Evolutionary conservation across 1,140 invertebrate genomes (phyloP), one percentile per base, ranked within the genome.

Genomic region (Brachionus rotundiformis): DNA sequence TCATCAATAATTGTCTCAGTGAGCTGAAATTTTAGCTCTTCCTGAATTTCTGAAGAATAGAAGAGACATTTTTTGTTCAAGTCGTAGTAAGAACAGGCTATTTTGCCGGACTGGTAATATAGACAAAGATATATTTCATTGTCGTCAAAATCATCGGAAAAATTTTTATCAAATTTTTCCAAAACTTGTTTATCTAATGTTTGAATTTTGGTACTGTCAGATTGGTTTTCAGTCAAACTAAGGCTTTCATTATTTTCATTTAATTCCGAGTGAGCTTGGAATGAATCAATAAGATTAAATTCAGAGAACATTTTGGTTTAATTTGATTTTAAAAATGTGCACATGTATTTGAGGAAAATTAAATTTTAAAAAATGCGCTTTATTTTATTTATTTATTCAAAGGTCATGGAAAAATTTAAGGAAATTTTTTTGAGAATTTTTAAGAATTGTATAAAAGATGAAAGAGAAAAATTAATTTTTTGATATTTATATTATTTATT

Each of bases 41-140:
- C 76, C 54, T 54, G 59, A 8, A 59, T 59, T 33, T 79, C 76
- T 13, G 1, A 39, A 29, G 54, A 36, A 33, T 33, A 79, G 29
- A 59, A 79, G 33, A 79, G 76, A 10, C 16, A 36, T 59, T 41
- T 79, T 63, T 79, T 63, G 36, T 54, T 79, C 27, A 41, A 79
- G 27, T 63, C 59, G 33, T 79, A 79, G 54, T 79, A 79, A 3
- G 44, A 33, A 54, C 29, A 54, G 16, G 47, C 76, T 10, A 79
- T 13, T 61, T 79, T 54, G 23, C 19, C 19, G n/a, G 47, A 54
- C 13, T 79, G 76, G 27, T 79, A 59, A 13, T 59, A 25, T 7
- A 79, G 11, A 6, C 76, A 59, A 27, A 79, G 33, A 36, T 79
- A 79, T 16, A 79, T 73, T 73, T 73, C 68, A n/a, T 73, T 73